These are phyloP conservation scores for Acrossocheilus fasciatus DNA, from an alignment of 2,797 vertebrate species.

Conservation along the genomic window DNA sequence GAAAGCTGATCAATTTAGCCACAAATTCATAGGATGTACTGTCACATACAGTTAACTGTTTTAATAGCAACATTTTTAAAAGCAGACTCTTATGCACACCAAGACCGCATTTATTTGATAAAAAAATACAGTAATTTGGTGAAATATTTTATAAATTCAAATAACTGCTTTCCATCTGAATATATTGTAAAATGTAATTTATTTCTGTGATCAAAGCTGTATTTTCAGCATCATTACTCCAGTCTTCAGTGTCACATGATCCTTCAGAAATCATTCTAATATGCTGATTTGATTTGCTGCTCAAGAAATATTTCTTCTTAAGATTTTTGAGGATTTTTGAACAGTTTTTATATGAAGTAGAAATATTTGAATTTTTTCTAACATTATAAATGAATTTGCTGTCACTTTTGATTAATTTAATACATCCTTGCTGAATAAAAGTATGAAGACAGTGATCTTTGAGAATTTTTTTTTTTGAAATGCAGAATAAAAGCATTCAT, in stretches of 20 bases:
- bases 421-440: neutral
- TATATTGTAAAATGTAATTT: neutral
- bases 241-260: neutral
- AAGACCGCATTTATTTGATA: neutral
- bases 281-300: neutral
- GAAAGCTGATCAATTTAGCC: slow-evolving; percentile 1
- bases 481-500: neutral
- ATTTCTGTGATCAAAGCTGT: neutral
- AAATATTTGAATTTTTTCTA: neutral
- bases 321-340: too few relatives aligned
- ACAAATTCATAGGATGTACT: neutral
- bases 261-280: neutral
- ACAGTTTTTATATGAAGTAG: neutral
- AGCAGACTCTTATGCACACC: neutral
- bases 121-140: neutral
- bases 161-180: neutral
- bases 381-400: neutral
- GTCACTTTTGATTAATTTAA: neutral
- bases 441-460: too few relatives aligned
- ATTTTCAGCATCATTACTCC: neutral
- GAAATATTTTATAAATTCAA: neutral
- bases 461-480: too few relatives aligned
- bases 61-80: neutral
- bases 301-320: neutral
- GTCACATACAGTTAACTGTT: neutral